Evolutionary conservation across 2,888 invertebrate species (phyloP).

Genomic region (Macroteleia sp.): DNA sequence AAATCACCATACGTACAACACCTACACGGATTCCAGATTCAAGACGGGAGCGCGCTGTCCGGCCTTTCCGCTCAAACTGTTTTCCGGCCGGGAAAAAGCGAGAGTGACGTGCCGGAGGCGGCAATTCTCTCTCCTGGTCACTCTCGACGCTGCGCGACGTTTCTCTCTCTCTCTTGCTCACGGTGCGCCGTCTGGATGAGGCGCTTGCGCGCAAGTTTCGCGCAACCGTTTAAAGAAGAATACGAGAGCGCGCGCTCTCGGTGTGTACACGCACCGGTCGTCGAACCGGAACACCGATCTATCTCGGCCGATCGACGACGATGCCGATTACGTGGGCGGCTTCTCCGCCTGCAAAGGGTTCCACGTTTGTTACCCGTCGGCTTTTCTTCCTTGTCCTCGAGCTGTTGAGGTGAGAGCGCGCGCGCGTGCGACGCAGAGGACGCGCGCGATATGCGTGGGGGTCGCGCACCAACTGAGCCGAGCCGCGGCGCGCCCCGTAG

Average conservation of each 20-base stretch:
- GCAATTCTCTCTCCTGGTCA: constrained; percentile 10
- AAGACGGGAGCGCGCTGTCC: background rate
- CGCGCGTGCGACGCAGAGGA: constrained; percentile 71
- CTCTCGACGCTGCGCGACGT: constrained; percentile 11
- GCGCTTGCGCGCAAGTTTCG: background rate
- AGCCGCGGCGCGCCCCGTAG: constrained; percentile 88
- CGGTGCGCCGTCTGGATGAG: background rate
- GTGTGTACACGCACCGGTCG: constrained; percentile 49
- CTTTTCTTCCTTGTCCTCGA: constrained; percentile 31
- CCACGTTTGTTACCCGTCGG: constrained; percentile 1
- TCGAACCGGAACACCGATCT: constrained; percentile 47
- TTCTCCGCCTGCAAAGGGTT: constrained; percentile 13
- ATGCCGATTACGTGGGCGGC: constrained; percentile 24
- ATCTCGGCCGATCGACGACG: constrained; percentile 21
- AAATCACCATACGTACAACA: no score
- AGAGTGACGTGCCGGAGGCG: constrained; percentile 57
- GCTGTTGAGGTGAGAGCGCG: constrained; percentile 24
- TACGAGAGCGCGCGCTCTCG: constrained; percentile 8
- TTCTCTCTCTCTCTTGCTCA: background rate
- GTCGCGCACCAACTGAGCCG: constrained; percentile 86
- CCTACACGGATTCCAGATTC: no score
- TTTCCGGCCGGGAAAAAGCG: constrained; percentile 34
- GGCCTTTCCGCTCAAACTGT: constrained; percentile 26
- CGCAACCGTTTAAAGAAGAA: constrained; percentile 8
- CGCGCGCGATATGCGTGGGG: constrained; percentile 83